Percentiles rank a stretch among this genome's conserved stretches.
phyloP scores from a whole-genome alignment of 2,797 vertebrate species.

The Leptodactylus fallax region DNA sequence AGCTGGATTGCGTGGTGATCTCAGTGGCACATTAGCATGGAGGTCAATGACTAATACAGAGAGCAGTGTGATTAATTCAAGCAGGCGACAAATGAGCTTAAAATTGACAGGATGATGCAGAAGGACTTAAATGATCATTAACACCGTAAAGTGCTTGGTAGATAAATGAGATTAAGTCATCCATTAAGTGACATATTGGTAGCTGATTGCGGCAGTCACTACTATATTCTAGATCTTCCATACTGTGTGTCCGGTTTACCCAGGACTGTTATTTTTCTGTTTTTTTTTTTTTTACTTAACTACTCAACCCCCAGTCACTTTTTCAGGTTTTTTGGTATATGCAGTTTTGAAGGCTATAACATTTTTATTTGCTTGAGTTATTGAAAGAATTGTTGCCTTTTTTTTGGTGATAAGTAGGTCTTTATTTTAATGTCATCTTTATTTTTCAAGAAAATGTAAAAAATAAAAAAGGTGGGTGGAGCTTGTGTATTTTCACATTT shows the following conservation, averaged over 20 bases:
- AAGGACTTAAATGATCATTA: slow-evolving; percentile 33
- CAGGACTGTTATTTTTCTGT: neutral
- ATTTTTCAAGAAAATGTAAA: no score
- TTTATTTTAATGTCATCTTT: no score
- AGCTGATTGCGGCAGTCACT: neutral
- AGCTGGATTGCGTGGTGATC: neutral
- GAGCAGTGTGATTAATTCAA: slow-evolving; percentile 20
- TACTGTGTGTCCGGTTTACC: neutral
- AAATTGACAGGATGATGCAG: slow-evolving; percentile 20
- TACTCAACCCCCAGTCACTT: no score
- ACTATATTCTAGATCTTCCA: neutral
- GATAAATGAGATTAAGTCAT: neutral
- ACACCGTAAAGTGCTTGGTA: neutral
- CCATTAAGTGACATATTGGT: neutral
- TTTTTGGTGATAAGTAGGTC: no score
- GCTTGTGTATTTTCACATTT: no score
- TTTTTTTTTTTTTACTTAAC: no score
- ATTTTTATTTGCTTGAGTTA: no score
- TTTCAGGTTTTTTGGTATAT: no score
- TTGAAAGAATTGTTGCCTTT: no score
- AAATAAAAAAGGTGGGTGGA: no score
- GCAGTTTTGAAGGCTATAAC: no score
- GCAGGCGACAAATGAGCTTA: neutral
- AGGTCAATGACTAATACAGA: neutral
- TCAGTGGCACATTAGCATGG: neutral